phyloP scores from a whole-genome alignment of 2,888 invertebrate species.

The Chirona hameri region DNA sequence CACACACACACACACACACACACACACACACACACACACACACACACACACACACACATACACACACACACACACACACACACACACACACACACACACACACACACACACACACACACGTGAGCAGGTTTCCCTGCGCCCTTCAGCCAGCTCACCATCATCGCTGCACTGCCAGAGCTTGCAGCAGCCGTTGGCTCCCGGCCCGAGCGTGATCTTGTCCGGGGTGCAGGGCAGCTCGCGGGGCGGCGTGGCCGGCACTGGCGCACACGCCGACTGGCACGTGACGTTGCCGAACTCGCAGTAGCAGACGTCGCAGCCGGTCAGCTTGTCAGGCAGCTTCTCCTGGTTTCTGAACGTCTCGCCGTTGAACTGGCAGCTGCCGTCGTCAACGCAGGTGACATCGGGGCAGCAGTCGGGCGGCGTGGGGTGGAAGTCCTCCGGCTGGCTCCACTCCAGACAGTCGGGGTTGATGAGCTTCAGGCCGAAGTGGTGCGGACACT shows the following conservation, averaged over 20 bases:
- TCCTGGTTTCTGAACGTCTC: slow-evolving; percentile 69
- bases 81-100: too few relatives aligned
- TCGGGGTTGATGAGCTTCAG: slow-evolving; percentile 78
- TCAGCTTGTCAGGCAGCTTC: slow-evolving; percentile 70
- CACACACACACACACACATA: too few relatives aligned
- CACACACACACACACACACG: too few relatives aligned
- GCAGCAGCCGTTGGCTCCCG: slow-evolving; percentile 52
- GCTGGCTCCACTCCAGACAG: slow-evolving; percentile 76
- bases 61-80: too few relatives aligned
- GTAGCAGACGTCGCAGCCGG: slow-evolving; percentile 79
- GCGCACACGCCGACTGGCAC: slow-evolving; percentile 75
- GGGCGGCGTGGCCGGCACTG: slow-evolving; percentile 72
- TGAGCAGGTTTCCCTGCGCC: too few relatives aligned
- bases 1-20: too few relatives aligned
- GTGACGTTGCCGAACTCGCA: slow-evolving; percentile 84
- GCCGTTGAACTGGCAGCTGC: slow-evolving; percentile 72
- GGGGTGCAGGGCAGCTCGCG: slow-evolving; percentile 64
- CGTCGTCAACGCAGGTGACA: slow-evolving; percentile 67
- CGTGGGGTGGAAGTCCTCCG: slow-evolving; percentile 40
- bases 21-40: too few relatives aligned
- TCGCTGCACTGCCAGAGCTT: slow-evolving; percentile 38
- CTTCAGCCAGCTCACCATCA: neutral
- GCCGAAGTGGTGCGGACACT: slow-evolving; percentile 79
- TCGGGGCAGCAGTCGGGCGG: slow-evolving; percentile 43
- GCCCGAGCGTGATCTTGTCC: slow-evolving; percentile 57